Evolutionary conservation across 2,888 invertebrate species (phyloP), one percentile per base, ranked within the genome.

Genomic region (Diabrotica balteata): DNA sequence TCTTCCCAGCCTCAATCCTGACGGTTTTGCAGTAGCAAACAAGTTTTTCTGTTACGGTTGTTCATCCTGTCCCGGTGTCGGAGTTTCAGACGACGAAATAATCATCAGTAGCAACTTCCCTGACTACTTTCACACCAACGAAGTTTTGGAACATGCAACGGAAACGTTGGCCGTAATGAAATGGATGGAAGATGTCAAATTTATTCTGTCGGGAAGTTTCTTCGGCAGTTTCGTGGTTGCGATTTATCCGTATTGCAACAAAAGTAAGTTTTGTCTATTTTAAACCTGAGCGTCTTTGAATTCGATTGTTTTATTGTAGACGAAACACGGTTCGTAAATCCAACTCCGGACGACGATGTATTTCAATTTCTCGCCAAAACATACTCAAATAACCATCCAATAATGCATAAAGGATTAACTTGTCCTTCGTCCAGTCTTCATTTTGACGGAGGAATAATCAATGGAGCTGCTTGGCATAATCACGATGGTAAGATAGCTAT

Each of bases 1-100:
- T 70, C 83, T 93, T 84, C 91, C 92, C 0, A 87, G 89, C 8
- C 88, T 93, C 89, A 93, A 93, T 80, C 92, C 93, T 0, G 93
- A 93, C 79, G 92, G 92, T 46, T 92, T 90, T 81, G 81, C 80
- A 9, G 59, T 66, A 42, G 69, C 66, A 3, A 60, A 55, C 11
- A 65, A 67, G 7, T 52, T 46, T 59, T 52, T 22, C 22, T 64
- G 64, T 44, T 7, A 11, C 6, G 75, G 84, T 2, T 84, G 84
- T 68, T 45, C 57, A 0, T 73, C 75, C 7, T 78, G 78, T 50
- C 49, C 69, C 4, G 84, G 83, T 4, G 76, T 32, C 70, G 57
- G 58, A 10, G 67, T 69, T 17, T 61, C 68, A 4, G 55, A 53
- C n/a, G 55, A 59, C 2, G 58, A 61, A 9, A 67, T 73, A 7